These are phyloP conservation scores for Chaetodon trifascialis DNA, from an alignment of 2,113 vertebrate genomes.

Conservation along the genomic window DNA sequence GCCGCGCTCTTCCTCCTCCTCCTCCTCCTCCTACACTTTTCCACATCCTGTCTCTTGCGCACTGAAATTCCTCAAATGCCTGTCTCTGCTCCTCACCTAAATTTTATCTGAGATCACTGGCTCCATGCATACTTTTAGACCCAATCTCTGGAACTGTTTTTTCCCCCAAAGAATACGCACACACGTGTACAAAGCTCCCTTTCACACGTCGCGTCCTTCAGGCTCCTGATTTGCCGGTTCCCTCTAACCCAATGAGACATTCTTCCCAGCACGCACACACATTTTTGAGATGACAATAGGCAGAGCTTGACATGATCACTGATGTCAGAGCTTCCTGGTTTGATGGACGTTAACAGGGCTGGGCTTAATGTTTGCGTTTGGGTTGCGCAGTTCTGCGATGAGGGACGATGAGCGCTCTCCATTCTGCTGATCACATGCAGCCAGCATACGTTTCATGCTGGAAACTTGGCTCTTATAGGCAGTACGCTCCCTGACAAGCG, in stretches of 20 bases:
- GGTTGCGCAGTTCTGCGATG: constrained; percentile 22
- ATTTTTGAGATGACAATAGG: constrained; percentile 37
- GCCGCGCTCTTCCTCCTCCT: constrained; percentile 53
- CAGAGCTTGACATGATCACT: constrained; percentile 34
- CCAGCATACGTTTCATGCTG: constrained; percentile 1
- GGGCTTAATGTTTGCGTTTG: constrained; percentile 22
- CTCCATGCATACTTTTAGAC: constrained; percentile 28
- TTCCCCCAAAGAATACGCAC: background rate
- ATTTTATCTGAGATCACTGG: constrained; percentile 54
- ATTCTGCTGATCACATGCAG: constrained; percentile 33
- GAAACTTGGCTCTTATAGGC: constrained; percentile 44
- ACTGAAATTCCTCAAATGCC: constrained; percentile 69
- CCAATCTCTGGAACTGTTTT: constrained; percentile 11
- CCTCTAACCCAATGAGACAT: constrained; percentile 16
- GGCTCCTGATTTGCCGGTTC: constrained; percentile 20
- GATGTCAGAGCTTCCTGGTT: constrained; percentile 55
- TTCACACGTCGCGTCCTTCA: constrained; percentile 24
- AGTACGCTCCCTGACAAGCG: background rate
- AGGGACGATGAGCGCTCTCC: constrained; percentile 11
- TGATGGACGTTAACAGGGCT: constrained; percentile 39
- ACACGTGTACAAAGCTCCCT: constrained; percentile 19
- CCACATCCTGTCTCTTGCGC: constrained; percentile 63
- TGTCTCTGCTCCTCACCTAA: constrained; percentile 53
- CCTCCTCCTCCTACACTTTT: constrained; percentile 40
- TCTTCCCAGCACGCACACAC: background rate